Conservation (phyloP, 1,140 invertebrate species). For the Ostrea denselamellosa region DNA sequence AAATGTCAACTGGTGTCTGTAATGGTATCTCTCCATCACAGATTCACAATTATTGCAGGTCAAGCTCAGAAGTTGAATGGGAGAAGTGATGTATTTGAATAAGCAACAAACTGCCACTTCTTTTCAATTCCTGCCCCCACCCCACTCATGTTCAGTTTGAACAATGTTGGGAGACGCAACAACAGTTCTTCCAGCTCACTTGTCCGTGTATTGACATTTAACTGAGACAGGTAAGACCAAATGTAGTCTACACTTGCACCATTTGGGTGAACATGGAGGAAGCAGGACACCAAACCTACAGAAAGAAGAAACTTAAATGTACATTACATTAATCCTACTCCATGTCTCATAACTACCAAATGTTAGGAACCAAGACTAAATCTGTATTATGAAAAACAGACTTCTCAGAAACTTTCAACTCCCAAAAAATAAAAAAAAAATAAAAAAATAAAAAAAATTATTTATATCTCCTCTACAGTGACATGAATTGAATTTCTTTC, state of each 20-base stretch:
- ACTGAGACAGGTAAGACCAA: slow-evolving; percentile 90
- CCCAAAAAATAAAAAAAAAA: too few relatives aligned
- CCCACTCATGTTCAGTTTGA: slow-evolving; percentile 86
- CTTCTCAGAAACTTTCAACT: too few relatives aligned
- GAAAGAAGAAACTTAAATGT: slow-evolving; percentile 22
- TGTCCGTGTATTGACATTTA: slow-evolving; percentile 84
- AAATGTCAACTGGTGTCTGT: too few relatives aligned
- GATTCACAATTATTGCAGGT: not conserved
- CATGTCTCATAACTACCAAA: not conserved
- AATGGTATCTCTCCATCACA: too few relatives aligned
- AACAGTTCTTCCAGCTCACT: slow-evolving; percentile 88
- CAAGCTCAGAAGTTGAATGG: not conserved
- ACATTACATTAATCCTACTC: not conserved
- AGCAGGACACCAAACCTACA: slow-evolving; percentile 89
- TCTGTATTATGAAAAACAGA: too few relatives aligned
- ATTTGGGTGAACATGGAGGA: slow-evolving; percentile 92
- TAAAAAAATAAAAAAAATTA: too few relatives aligned
- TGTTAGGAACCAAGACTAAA: too few relatives aligned
- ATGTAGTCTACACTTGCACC: slow-evolving; percentile 91
- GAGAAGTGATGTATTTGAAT: slow-evolving; percentile 44
- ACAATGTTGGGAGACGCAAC: slow-evolving; percentile 87
- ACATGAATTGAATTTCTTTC: too few relatives aligned
- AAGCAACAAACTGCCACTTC: slow-evolving; percentile 83
- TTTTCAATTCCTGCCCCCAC: slow-evolving; percentile 88
- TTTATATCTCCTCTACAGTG: too few relatives aligned